Evolutionary conservation across 2,888 invertebrate genomes (phyloP), one percentile per base, ranked within the genome.

Genomic region (Cloeon dipterum): DNA sequence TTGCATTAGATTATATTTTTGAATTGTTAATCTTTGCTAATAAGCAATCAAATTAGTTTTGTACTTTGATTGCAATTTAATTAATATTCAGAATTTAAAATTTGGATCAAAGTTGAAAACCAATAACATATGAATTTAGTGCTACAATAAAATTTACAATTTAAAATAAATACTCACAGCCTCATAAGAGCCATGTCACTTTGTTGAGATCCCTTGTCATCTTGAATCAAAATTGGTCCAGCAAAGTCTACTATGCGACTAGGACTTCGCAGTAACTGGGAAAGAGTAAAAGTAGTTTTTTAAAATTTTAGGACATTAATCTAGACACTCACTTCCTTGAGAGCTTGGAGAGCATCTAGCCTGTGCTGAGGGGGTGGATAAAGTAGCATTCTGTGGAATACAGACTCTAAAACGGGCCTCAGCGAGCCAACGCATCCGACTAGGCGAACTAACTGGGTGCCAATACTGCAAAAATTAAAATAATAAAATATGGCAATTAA

Each of bases 331-430:
- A 64, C 63, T 55, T 89, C 88, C 44, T 77, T 69, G 2, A 82
- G 67, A 44, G 85, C 82, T 42, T 79, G 68, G 20, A 93, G 51
- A 0, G 89, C 79, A 47, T 91, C 89, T 7, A 82, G 66, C 29
- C 91, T 66, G 52, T 86, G 83, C 29, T 74, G 67, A 1, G 82
- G 74, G 1, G 83, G 78, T 13, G 91, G 88, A 55, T 89, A 74
- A 0, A 91, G 63, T 3, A 91, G 58, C 77, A 91, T 86, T 39
- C 91, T 67, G 55, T 93, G 91, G 52, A 91, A 91, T 2, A 93
- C 63, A 0, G 91, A 88, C 53, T 91, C 91, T 32, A 93, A 58
- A 29, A 91, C 89, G 7, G 91, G 88, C 11, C 91, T 66, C 34
- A 93, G 58, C n/a, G 75, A 74, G 1, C 81, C 73, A 18, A 85